These are phyloP conservation scores for Microplitis demolitor DNA, from an alignment of 1,140 invertebrate species.

Conservation along the genomic window DNA sequence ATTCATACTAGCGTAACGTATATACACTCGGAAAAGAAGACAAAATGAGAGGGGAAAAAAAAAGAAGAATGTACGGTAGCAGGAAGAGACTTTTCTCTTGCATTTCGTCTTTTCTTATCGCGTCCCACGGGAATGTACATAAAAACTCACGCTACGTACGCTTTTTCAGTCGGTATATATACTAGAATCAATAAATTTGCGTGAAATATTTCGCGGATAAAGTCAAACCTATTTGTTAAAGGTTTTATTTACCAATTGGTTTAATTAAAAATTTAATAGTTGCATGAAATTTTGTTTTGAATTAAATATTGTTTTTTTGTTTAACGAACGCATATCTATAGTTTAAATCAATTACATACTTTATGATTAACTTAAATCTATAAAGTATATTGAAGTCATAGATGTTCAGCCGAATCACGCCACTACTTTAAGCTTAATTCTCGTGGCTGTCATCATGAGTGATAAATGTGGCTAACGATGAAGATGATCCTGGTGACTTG, in stretches of 20 bases:
- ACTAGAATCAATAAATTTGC: conserved; percentile 53
- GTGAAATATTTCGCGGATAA: conserved; percentile 50
- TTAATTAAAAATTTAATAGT: not conserved
- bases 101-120: conserved; percentile 48
- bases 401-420: conserved; percentile 48
- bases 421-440: conserved; percentile 46
- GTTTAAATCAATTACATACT: no score
- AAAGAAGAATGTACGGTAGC: not conserved
- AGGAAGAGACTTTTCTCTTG: conserved; percentile 32
- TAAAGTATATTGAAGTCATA: conserved; percentile 4
- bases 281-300: not conserved
- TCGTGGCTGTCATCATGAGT: conserved; percentile 44
- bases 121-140: conserved; percentile 21
- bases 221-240: conserved; percentile 36
- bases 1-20: conserved; percentile 50
- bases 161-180: conserved; percentile 30
- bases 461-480: conserved; percentile 29
- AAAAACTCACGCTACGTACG: conserved; percentile 26
- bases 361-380: conserved; percentile 26
- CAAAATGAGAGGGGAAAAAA: not conserved
- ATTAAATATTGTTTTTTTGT: no score
- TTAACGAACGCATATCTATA: no score
- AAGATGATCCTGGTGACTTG: conserved; percentile 52
- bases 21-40: not conserved
- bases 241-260: conserved; percentile 9